Evolutionary conservation across 2,888 invertebrate genomes (phyloP).

Genomic region (Himalopsyche tibetana): DNA sequence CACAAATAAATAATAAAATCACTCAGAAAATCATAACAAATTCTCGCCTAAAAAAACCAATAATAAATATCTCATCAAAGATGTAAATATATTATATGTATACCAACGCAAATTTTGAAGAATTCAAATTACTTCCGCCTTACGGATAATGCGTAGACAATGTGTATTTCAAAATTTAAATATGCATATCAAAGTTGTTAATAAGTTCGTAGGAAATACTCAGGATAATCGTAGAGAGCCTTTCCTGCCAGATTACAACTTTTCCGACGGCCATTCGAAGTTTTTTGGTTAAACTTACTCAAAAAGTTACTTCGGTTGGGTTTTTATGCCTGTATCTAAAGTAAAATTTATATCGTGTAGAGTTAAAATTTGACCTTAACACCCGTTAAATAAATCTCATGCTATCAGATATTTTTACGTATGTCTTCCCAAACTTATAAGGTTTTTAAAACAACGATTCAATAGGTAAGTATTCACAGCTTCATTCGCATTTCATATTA

Average conservation of each 20-base stretch:
- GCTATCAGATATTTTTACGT: neutral
- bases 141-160: neutral
- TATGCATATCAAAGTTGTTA: constrained; percentile 18
- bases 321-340: neutral
- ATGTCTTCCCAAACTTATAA: no score
- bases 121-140: no score
- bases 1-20: no score
- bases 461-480: no score
- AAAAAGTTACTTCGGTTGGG: neutral
- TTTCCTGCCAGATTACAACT: constrained; percentile 35
- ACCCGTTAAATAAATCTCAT: constrained; percentile 23
- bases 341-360: constrained; percentile 28
- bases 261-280: constrained; percentile 14
- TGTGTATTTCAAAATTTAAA: constrained; percentile 7
- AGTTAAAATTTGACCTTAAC: constrained; percentile 23
- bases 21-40: no score
- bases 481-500: no score
- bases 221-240: constrained; percentile 10
- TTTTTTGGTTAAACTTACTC: constrained; percentile 7
- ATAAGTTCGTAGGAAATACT: constrained; percentile 36
- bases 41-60: no score
- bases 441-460: no score
- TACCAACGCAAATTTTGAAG: no score
- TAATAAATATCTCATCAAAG: no score
- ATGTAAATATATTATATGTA: no score